Conservation (phyloP, 2,113 vertebrate species). For the Callospermophilus lateralis region DNA sequence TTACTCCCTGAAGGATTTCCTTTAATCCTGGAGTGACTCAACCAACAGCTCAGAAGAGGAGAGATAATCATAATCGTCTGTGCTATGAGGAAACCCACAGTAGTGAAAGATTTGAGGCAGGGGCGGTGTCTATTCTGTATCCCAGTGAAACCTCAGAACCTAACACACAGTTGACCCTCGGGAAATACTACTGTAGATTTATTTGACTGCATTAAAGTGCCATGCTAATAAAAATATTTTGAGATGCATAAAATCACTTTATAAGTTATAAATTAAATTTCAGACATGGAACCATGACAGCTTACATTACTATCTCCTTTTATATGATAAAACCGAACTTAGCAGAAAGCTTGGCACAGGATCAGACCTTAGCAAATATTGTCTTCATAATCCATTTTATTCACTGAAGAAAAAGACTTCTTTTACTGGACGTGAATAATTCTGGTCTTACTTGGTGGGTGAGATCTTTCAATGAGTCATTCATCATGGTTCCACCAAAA, state of each 20-base stretch:
- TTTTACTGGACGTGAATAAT: background rate
- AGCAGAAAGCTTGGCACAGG: background rate
- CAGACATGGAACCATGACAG: background rate
- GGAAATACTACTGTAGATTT: background rate
- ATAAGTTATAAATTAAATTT: background rate
- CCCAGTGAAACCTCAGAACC: too few species aligned
- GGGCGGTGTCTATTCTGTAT: accelerated
- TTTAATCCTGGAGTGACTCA: background rate
- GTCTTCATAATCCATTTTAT: background rate
- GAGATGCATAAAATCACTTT: background rate
- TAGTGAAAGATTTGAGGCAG: background rate
- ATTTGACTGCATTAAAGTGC: background rate
- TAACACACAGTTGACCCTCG: background rate
- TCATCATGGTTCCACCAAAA: background rate
- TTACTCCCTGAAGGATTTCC: background rate
- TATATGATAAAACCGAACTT: background rate
- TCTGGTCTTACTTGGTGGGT: background rate
- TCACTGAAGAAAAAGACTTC: background rate
- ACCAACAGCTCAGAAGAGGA: background rate
- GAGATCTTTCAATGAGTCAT: background rate
- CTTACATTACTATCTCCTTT: conserved; percentile 18
- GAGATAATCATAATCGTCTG: background rate
- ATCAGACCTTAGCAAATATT: background rate
- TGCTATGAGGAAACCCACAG: background rate
- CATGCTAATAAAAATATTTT: background rate